These are phyloP conservation scores for Tetramorium simillimum DNA, from an alignment of 1,140 invertebrate species.

Conservation along the genomic window DNA sequence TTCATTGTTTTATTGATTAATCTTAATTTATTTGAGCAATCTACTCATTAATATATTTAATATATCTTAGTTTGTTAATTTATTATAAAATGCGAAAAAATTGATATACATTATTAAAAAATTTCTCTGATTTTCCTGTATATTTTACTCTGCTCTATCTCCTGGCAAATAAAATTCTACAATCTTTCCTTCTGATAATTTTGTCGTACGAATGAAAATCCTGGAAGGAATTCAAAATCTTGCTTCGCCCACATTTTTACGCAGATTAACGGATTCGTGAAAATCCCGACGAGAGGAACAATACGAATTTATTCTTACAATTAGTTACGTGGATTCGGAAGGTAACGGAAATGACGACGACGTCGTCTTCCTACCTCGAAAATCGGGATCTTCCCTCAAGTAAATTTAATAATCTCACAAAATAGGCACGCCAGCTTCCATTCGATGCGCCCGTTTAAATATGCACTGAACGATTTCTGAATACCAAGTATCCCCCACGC, in stretches of 20 bases:
- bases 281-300: neutral
- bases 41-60: no score
- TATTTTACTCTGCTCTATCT: neutral
- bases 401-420: constrained; percentile 78
- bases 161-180: neutral
- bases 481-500: constrained; percentile 69
- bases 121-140: neutral
- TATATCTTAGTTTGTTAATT: no score
- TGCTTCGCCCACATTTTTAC: neutral
- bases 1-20: no score
- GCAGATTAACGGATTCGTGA: neutral
- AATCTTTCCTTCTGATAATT: neutral
- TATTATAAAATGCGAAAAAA: neutral
- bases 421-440: constrained; percentile 59
- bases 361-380: neutral
- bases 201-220: neutral
- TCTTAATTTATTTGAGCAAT: no score
- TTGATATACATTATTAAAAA: neutral
- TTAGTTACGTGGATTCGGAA: constrained; percentile 61
- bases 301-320: constrained; percentile 74
- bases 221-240: neutral
- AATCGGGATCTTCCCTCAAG: constrained; percentile 65
- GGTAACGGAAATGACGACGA: neutral
- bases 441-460: constrained; percentile 76
- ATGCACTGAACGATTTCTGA: constrained; percentile 77